Evolutionary conservation across 2,797 vertebrate species (phyloP), one percentile per base, ranked within the genome.

Genomic region (Neopelma chrysocephalum): DNA sequence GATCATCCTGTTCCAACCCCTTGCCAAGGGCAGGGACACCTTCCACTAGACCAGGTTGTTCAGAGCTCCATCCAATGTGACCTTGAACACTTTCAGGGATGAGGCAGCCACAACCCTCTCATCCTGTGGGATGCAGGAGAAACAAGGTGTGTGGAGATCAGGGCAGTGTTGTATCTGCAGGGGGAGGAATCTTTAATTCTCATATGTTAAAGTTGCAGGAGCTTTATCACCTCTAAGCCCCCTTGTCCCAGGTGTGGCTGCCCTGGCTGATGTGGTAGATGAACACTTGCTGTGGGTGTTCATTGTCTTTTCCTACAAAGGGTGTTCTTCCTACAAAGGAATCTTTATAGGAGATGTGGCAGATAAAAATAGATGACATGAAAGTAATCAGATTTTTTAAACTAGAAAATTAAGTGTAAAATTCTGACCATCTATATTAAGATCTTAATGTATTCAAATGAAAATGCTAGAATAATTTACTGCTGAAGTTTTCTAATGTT

Each of bases 21-120:
- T 42, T n/a, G 32, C 23, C 56, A 15, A 6, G 19, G 32, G 21
- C 32, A 62, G 56, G 27, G n/a, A 38, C 57, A 26, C 4, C 31
- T 57, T 3, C 50, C 50, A 22, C n/a, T 16, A 0, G 4, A 38
- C 27, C 72, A 70, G 50, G 8, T 0, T 51, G 23, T n/a, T 77
- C 79, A 51, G 9, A 57, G 9, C 9, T 50, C 36, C 0, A 0
- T n/a, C 36, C 50, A 64, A 0, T 9, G 32, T 50, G 57, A 27
- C 36, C 64, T 51, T 3, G 79, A n/a, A 0, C 50, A 38, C 19
- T 70, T 0, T 20, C 54, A 89, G 47, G 48, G 48, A 61, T 17
- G 9, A 40, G 15, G 10, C 42, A 70, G 38, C 23, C 36, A 15
- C 54, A 66, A 11, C 17, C 66, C 53, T 54, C n/a, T 40, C 38